phyloP scores from a whole-genome alignment of 2,888 invertebrate species.

The Drosophila flavopinicola region DNA sequence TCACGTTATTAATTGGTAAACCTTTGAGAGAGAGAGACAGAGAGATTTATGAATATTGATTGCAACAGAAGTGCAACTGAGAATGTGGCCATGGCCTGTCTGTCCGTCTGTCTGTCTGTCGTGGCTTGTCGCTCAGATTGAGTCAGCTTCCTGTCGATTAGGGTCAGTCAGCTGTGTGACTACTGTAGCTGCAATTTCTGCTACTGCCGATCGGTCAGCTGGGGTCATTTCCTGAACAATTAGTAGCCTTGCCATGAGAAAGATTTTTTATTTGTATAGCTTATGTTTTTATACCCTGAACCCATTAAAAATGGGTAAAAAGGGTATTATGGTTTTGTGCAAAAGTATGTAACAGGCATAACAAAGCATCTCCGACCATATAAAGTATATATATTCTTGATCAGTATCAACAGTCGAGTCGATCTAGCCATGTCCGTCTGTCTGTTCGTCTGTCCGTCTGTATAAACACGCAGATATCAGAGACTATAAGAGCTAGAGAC shows the following conservation, averaged over 20 bases:
- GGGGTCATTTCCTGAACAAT: slow-evolving; percentile 84
- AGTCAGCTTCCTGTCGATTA: slow-evolving; percentile 80
- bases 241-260: slow-evolving; percentile 74
- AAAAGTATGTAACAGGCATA: no score
- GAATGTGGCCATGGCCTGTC: slow-evolving; percentile 45
- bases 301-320: no score
- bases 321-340: no score
- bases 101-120: slow-evolving; percentile 1
- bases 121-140: slow-evolving; percentile 60
- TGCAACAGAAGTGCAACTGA: slow-evolving; percentile 70
- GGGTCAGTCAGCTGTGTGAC: slow-evolving; percentile 71
- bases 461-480: no score
- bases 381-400: no score
- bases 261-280: slow-evolving; percentile 19
- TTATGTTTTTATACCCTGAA: no score
- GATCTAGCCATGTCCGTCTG: no score
- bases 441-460: no score
- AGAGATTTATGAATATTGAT: slow-evolving; percentile 80
- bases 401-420: no score
- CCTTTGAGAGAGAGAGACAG: slow-evolving; percentile 41
- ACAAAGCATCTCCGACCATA: no score
- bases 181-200: slow-evolving; percentile 47
- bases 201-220: slow-evolving; percentile 63
- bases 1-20: slow-evolving; percentile 80
- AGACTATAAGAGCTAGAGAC: no score